Evolutionary conservation across 2,888 invertebrate genomes (phyloP).

Genomic region (Pegoplata infirma): DNA sequence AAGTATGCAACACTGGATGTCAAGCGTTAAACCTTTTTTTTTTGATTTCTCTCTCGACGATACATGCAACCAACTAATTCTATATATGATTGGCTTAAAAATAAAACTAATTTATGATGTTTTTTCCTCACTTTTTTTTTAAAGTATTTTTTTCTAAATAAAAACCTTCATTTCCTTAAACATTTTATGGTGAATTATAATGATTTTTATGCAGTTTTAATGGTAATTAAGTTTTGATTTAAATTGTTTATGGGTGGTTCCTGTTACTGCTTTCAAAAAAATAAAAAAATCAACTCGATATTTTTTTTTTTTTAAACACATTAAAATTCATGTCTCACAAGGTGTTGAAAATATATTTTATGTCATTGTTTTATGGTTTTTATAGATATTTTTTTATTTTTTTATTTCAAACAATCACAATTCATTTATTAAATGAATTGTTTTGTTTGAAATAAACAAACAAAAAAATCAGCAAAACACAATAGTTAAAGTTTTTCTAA

Average conservation of each 20-base stretch:
- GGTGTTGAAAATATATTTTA: constrained; percentile 59
- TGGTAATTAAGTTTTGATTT: constrained; percentile 64
- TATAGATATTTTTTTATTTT: no score
- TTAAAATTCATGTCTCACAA: constrained; percentile 49
- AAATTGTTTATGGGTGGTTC: constrained; percentile 58
- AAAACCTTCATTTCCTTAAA: constrained; percentile 46
- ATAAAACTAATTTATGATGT: constrained; percentile 61
- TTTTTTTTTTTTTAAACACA: no score
- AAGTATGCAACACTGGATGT: constrained; percentile 59
- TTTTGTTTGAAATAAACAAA: background rate
- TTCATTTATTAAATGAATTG: background rate
- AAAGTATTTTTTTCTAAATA: constrained; percentile 7
- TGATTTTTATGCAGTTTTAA: constrained; percentile 62
- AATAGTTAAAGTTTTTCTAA: background rate
- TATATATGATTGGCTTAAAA: constrained; percentile 29
- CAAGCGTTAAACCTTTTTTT: constrained; percentile 50
- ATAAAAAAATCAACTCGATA: constrained; percentile 2
- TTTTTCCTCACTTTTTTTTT: constrained; percentile 33
- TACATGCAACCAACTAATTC: constrained; percentile 15
- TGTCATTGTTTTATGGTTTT: constrained; percentile 21
- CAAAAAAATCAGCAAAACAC: no score
- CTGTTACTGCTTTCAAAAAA: background rate
- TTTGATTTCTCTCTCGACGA: no score
- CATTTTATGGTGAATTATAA: constrained; percentile 57
- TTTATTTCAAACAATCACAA: background rate